Evolutionary conservation across 2,113 vertebrate species (phyloP).

Genomic region (Mus musculus): GRCm39 chr5:103792001-103792500

Average conservation of each 20-base stretch:
- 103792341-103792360: background rate
- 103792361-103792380: background rate
- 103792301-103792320: background rate
- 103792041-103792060: no score
- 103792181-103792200: background rate
- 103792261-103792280: background rate
- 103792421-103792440: background rate
- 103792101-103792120: no score
- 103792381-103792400: no score
- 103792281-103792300: background rate
- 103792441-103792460: background rate
- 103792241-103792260: background rate
- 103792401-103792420: no score
- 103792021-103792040: no score
- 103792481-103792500: background rate
- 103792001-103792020: no score
- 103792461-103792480: no score
- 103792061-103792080: no score
- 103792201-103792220: background rate
- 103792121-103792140: no score
- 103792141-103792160: background rate
- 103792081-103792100: no score
- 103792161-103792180: background rate
- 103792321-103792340: background rate
- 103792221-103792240: background rate